Conservation (phyloP, 2,888 invertebrate species). For the Slavum lentiscoides region DNA sequence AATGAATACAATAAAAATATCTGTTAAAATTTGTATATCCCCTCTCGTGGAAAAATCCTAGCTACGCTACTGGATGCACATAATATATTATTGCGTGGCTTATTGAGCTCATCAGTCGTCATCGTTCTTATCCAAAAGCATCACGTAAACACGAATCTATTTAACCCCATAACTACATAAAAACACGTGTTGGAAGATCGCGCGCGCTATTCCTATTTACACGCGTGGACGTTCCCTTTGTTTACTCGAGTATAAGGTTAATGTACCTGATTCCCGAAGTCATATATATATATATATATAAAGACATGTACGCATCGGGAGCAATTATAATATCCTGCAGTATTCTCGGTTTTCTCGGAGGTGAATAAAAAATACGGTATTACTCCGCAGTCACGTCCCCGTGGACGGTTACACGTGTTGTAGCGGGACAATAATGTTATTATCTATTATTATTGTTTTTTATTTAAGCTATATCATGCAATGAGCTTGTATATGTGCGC, state of each 20-base stretch:
- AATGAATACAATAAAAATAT: too few relatives aligned
- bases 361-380: too few relatives aligned
- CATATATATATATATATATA: not conserved
- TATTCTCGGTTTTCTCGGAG: too few relatives aligned
- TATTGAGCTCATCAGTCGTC: not conserved
- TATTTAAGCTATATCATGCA: slow-evolving; percentile 14
- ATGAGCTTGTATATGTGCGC: not conserved
- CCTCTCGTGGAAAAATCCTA: too few relatives aligned
- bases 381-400: too few relatives aligned
- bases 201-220: not conserved
- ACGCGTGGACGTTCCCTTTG: not conserved
- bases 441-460: not conserved
- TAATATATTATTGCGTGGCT: too few relatives aligned
- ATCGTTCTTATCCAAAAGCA: not conserved
- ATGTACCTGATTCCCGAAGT: slow-evolving; percentile 21
- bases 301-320: not conserved
- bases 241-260: slow-evolving; percentile 36
- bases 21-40: too few relatives aligned
- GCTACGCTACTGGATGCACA: too few relatives aligned
- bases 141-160: slow-evolving; percentile 8
- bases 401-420: too few relatives aligned
- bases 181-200: slow-evolving; percentile 10
- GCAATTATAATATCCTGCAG: too few relatives aligned
- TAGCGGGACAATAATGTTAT: too few relatives aligned
- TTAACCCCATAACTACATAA: not conserved